Evolutionary conservation across 2,797 vertebrate genomes (phyloP).

Genomic region (Oryzias dopingdopingensis): DNA sequence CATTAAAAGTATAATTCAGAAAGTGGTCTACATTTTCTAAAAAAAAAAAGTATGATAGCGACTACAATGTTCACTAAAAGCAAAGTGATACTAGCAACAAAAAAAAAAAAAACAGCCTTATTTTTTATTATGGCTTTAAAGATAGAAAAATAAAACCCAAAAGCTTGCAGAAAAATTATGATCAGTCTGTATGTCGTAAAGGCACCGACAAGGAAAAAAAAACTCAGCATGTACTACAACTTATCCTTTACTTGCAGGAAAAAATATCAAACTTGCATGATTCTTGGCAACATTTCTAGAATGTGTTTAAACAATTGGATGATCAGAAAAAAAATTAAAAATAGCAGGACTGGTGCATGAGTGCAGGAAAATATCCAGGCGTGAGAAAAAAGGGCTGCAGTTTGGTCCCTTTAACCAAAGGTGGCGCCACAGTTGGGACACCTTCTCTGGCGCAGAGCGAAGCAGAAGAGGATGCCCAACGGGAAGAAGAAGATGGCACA

Average conservation of each 20-base stretch:
- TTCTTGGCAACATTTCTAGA: constrained; percentile 43
- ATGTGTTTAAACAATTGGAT: constrained; percentile 14
- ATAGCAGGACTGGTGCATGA: constrained; percentile 15
- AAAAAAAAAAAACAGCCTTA: constrained; percentile 4
- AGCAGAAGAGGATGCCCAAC: constrained; percentile 95
- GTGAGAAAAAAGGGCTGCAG: constrained; percentile 14
- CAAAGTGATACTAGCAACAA: constrained; percentile 21
- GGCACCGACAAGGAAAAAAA: constrained; percentile 53
- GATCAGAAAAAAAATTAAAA: constrained; percentile 11
- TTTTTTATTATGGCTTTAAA: constrained; percentile 30
- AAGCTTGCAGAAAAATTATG: constrained; percentile 8
- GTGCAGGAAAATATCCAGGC: neutral
- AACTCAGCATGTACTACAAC: constrained; percentile 26
- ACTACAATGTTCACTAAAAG: constrained; percentile 26
- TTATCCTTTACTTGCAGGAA: constrained; percentile 28
- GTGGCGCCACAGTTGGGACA: constrained; percentile 97
- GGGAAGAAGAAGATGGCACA: constrained; percentile 97
- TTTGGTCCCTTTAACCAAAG: constrained; percentile 87
- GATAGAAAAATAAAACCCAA: constrained; percentile 25
- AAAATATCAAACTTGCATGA: constrained; percentile 38
- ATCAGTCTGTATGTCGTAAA: constrained; percentile 57
- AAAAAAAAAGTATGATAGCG: constrained; percentile 20
- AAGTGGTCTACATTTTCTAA: constrained; percentile 8
- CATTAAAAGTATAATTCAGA: constrained; percentile 6
- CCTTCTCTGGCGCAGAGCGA: constrained; percentile 93